These are phyloP conservation scores for Streblospio benedicti DNA, from an alignment of 1,140 invertebrate species.

Conservation along the genomic window DNA sequence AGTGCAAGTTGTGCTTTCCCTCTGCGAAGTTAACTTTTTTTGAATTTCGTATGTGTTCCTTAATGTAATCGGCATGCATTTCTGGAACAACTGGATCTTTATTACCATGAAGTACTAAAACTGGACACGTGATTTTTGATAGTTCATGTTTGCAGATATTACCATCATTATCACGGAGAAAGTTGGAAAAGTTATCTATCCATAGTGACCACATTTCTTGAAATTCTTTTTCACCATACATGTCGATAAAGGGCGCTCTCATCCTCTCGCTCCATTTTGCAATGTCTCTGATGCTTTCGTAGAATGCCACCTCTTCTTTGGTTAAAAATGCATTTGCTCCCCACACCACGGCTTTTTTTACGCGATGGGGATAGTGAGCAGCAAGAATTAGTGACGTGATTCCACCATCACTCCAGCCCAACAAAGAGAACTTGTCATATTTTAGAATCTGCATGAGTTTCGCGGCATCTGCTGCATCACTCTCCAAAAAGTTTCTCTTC, in stretches of 20 bases:
- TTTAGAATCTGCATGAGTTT: constrained; percentile 64
- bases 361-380: constrained; percentile 56
- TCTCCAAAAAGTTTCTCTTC: constrained; percentile 59
- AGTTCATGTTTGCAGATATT: constrained; percentile 63
- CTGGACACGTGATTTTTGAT: constrained; percentile 57
- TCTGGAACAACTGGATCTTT: constrained; percentile 68
- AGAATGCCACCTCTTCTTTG: constrained; percentile 51
- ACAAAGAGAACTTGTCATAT: constrained; percentile 62
- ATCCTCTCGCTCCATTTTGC: constrained; percentile 70
- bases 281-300: constrained; percentile 54
- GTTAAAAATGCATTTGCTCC: constrained; percentile 68
- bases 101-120: constrained; percentile 70
- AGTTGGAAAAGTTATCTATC: constrained; percentile 54
- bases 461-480: constrained; percentile 63
- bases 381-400: constrained; percentile 68
- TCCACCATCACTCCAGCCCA: constrained; percentile 86
- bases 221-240: constrained; percentile 70
- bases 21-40: constrained; percentile 65
- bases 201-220: constrained; percentile 61
- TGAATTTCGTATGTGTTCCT: constrained; percentile 57
- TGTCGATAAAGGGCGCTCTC: constrained; percentile 60
- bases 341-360: constrained; percentile 69
- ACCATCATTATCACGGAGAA: constrained; percentile 41
- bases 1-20: constrained; percentile 78
- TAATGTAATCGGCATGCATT: constrained; percentile 64